These are phyloP conservation scores for Pachyseris speciosa DNA, from an alignment of 64 coral and sea anemone genomes.

Conservation along the genomic window DNA sequence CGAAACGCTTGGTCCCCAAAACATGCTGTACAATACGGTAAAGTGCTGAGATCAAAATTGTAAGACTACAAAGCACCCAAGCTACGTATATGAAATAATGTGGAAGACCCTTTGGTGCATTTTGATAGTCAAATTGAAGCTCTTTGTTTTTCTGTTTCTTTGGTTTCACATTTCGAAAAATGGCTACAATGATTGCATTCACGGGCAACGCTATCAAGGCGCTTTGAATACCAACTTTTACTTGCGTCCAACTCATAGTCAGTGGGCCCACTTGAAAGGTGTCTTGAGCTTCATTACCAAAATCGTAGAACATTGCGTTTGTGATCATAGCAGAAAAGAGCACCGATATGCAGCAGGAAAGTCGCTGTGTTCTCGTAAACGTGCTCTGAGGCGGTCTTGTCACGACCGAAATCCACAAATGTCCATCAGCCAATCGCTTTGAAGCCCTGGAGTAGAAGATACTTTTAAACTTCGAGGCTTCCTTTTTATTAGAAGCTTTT, in stretches of 20 bases:
- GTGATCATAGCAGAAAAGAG: slow-evolving; percentile 83
- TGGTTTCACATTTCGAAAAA: slow-evolving; percentile 85
- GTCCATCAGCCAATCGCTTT: slow-evolving; percentile 33
- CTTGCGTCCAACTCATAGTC: slow-evolving; percentile 81
- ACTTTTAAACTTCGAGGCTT: slow-evolving; percentile 62
- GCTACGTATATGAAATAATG: slow-evolving; percentile 63
- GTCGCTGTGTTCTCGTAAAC: slow-evolving; percentile 80
- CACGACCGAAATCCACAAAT: slow-evolving; percentile 76
- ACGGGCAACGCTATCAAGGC: slow-evolving; percentile 80
- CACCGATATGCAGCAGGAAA: slow-evolving; percentile 83
- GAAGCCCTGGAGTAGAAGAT: slow-evolving; percentile 56
- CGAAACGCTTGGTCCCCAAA: slow-evolving; percentile 76
- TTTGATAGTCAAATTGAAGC: background rate
- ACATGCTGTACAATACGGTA: slow-evolving; percentile 74
- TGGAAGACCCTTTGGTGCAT: slow-evolving; percentile 29
- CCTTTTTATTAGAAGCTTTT: slow-evolving; percentile 32
- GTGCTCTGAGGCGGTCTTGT: slow-evolving; percentile 78
- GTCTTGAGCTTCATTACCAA: slow-evolving; percentile 57
- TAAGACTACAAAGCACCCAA: slow-evolving; percentile 68
- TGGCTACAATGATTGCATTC: slow-evolving; percentile 67
- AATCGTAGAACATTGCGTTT: slow-evolving; percentile 90
- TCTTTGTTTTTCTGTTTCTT: background rate
- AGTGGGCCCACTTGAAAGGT: slow-evolving; percentile 81
- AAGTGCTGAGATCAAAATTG: slow-evolving; percentile 59
- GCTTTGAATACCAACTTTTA: slow-evolving; percentile 92